phyloP scores from a whole-genome alignment of 2,113 vertebrate species.

The Corythornis madagascariensis region DNA sequence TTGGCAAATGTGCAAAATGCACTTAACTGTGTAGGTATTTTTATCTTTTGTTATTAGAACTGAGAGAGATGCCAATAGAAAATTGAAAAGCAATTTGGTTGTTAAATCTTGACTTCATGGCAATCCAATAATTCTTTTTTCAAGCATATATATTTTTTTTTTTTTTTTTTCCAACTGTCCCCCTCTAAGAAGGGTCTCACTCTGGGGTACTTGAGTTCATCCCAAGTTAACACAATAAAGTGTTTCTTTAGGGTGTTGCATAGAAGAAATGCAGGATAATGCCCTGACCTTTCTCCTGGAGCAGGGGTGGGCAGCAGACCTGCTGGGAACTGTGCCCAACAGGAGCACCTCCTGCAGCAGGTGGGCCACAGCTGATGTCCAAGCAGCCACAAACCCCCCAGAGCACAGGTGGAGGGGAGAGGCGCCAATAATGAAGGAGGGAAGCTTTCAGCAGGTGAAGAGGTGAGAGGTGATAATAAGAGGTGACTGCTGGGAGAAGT shows the following conservation, averaged over 20 bases:
- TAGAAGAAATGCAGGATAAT: neutral
- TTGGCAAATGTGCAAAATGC: neutral
- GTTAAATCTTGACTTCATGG: neutral
- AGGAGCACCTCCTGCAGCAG: no score
- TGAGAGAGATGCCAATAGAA: neutral
- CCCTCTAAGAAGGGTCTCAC: neutral
- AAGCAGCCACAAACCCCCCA: neutral
- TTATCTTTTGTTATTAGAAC: neutral
- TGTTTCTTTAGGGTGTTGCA: neutral
- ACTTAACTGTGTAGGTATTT: neutral
- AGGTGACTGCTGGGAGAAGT: neutral
- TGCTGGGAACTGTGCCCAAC: neutral
- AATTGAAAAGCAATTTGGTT: neutral
- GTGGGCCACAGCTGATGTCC: neutral
- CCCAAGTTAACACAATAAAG: neutral
- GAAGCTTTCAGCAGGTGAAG: neutral
- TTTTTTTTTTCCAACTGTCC: neutral
- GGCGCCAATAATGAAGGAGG: neutral
- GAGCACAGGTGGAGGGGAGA: neutral
- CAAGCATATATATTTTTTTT: no score
- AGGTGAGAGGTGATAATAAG: neutral
- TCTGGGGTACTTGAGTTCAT: neutral
- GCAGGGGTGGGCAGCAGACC: neutral
- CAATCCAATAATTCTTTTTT: neutral
- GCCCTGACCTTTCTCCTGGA: neutral